phyloP scores from a whole-genome alignment of 1,140 invertebrate species.

The Venturia canescens region DNA sequence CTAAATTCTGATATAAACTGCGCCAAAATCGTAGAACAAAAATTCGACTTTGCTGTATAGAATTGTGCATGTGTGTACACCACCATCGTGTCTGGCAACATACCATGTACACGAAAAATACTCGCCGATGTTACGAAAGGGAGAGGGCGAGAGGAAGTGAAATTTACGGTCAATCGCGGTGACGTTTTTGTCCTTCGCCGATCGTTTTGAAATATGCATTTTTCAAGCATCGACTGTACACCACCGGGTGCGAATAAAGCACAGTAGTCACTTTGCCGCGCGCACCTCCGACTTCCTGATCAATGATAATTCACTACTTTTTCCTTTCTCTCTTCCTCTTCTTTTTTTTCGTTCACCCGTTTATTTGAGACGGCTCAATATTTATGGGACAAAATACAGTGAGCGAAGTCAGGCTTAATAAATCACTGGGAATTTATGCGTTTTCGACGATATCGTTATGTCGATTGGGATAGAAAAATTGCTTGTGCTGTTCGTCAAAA shows the following conservation, averaged over 20 bases:
- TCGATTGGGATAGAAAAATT: too few species aligned
- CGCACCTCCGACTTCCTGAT: not conserved
- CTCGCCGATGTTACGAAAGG: not conserved
- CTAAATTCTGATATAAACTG: conserved; percentile 17
- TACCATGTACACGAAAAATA: not conserved
- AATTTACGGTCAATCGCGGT: conserved; percentile 19
- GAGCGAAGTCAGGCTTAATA: not conserved
- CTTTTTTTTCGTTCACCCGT: not conserved
- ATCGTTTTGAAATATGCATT: not conserved
- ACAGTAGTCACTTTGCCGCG: not conserved
- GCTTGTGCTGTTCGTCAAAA: too few species aligned
- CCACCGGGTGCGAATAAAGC: not conserved
- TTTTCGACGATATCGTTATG: too few species aligned
- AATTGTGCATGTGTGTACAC: not conserved
- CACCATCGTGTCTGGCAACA: not conserved
- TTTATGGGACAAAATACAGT: not conserved
- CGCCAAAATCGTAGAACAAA: conserved; percentile 3
- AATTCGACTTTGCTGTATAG: conserved; percentile 13
- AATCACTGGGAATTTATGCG: not conserved
- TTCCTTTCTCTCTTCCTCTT: not conserved
- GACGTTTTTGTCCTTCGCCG: conserved; percentile 10
- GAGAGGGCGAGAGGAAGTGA: not conserved
- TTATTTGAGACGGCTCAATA: not conserved
- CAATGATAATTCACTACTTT: not conserved
- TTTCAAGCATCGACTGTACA: not conserved